phyloP scores from a whole-genome alignment of 2,113 vertebrate genomes.

The Sarotherodon lohbergeri region DNA sequence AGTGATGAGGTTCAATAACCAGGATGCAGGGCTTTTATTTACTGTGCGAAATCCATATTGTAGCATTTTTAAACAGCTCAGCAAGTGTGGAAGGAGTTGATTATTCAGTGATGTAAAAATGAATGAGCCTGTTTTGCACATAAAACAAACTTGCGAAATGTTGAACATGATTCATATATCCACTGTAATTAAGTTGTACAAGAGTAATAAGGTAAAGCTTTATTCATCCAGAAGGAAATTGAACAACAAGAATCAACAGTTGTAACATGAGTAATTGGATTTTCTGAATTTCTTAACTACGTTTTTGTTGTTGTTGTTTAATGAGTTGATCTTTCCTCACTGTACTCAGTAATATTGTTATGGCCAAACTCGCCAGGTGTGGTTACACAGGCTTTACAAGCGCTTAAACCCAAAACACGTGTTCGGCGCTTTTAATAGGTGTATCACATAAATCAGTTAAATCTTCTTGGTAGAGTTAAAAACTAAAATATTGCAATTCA shows the following conservation, averaged over 20 bases:
- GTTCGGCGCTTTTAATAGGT: background rate
- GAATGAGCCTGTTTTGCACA: background rate
- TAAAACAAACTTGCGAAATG: background rate
- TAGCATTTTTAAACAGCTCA: background rate
- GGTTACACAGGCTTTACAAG: background rate
- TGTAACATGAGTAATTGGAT: background rate
- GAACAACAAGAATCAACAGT: background rate
- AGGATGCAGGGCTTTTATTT: background rate
- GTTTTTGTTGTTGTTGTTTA: background rate
- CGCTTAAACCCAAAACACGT: background rate
- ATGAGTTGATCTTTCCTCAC: background rate
- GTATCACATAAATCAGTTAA: background rate
- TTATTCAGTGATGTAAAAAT: background rate
- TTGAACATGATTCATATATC: background rate
- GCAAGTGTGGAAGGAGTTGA: background rate
- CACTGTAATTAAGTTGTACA: background rate
- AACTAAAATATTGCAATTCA: background rate
- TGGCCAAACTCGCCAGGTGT: background rate
- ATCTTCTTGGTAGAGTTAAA: background rate
- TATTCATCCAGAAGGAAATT: background rate
- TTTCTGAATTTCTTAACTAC: background rate
- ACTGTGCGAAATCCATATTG: background rate
- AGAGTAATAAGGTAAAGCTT: background rate
- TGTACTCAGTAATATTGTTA: background rate
- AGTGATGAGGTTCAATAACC: conserved; percentile 18